Base-by-base conservation (phyloP, 2,113 vertebrate genomes). In the Turnix velox region DNA sequence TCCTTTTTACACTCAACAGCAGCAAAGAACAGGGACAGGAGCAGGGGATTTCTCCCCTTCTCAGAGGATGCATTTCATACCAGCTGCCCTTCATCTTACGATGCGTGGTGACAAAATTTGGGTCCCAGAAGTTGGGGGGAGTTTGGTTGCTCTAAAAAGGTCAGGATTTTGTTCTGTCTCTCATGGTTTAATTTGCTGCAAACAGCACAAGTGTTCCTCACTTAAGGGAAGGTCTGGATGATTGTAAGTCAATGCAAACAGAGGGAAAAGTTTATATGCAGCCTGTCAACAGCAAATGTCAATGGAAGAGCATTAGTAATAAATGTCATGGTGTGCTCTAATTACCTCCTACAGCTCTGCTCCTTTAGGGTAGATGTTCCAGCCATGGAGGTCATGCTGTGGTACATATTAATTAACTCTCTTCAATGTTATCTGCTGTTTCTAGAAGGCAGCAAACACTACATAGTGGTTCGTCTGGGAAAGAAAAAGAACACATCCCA, bases 341-440 rank as follows among this genome's bases (percentile, higher is more conserved):
- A 95, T 97, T 95, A 93, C 66, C 85, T 95, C 95, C 94, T 95
- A 46, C 73, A 82, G 79, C 39, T 91, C 71, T 63, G 27, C 25
- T 94, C 61, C 89, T 96, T 95, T 66, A 84, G 83, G 85, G 66
- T 33, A 92, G 65, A 88, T 93, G 54, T 84, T 95, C 87, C 95
- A 62, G 75, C 87, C 85, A 62, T 43, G 68, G 65, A 92, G 90
- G 74, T 96, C 93, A 87, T 90, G 85, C 95, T 94, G 87, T 68
- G 69, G 88, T 91, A 94, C 71, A 75, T 86, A 92, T 78, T 96
- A 94, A 94, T 97, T 96, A 97, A 96, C 91, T 96, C 78, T 94
- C 68, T 57, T 94, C 92, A 87, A 46, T 73, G 74, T 92, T 96
- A 94, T 96, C 94, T 89, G 71, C 54, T 76, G 30, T 92, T 94